These are phyloP conservation scores for Nebria ingens DNA, from an alignment of 1,140 invertebrate species.

Conservation along the genomic window DNA sequence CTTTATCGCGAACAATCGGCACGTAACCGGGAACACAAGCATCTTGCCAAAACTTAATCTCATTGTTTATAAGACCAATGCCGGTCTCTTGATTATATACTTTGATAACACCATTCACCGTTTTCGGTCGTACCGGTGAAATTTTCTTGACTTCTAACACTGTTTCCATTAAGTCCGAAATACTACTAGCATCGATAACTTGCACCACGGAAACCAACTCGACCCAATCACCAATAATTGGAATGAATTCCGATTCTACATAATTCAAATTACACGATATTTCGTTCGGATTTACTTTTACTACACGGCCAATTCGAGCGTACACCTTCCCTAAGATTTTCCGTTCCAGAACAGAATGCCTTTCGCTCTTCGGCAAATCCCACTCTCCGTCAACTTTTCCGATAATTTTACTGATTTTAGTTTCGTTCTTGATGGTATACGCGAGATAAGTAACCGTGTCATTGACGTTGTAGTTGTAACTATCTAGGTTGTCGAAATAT, in stretches of 20 bases:
- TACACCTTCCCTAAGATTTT: slow-evolving; percentile 22
- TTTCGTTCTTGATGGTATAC: not conserved
- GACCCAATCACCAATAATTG: slow-evolving; percentile 53
- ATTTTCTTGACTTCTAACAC: slow-evolving; percentile 46
- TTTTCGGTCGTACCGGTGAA: slow-evolving; percentile 40
- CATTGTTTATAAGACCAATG: slow-evolving; percentile 39
- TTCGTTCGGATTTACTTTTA: slow-evolving; percentile 21
- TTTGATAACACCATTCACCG: slow-evolving; percentile 39
- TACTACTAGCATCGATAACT: slow-evolving; percentile 26
- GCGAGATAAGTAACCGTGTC: not conserved
- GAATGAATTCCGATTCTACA: slow-evolving; percentile 36
- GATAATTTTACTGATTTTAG: not conserved
- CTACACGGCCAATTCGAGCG: slow-evolving; percentile 19
- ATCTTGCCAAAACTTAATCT: slow-evolving; percentile 44
- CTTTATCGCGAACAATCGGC: slow-evolving; percentile 43
- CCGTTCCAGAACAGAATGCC: not conserved
- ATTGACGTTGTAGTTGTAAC: not conserved
- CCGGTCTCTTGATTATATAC: slow-evolving; percentile 36
- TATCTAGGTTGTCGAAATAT: not conserved
- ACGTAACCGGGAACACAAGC: slow-evolving; percentile 40
- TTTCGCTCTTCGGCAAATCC: not conserved
- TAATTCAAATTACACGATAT: slow-evolving; percentile 27
- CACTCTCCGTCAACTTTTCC: not conserved
- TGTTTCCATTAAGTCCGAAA: slow-evolving; percentile 38
- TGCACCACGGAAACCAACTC: slow-evolving; percentile 43